Base-by-base conservation (phyloP, 1,140 invertebrate genomes). In the Papilio dardanus region DNA sequence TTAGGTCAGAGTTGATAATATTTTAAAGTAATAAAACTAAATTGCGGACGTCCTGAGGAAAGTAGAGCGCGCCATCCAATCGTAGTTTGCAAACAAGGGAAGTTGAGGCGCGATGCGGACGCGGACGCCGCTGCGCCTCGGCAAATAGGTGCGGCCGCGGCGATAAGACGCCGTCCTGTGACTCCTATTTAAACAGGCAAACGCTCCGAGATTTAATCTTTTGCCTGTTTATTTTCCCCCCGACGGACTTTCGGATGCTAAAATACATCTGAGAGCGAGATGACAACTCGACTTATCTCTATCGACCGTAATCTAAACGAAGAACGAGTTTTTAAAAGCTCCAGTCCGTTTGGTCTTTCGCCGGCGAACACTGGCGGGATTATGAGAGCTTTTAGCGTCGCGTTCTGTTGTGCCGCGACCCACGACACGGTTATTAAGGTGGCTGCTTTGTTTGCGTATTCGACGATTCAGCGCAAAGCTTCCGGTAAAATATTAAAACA, bases 81-180 rank as follows among this genome's bases (percentile, higher is more conserved):
- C 89, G 84, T 82, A 92, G 90, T 93, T 92, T 88, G 88, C 91
- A 93, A 93, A 93, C 90, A 93, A 92, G 90, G 85, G 89, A 91
- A 91, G 91, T 93, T 91, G 88, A 79, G 83, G 82, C 81, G 81
- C 78, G 81, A 80, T 81, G 84, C 82, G 85, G 83, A 80, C 82
- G 84, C 80, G 42, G 42, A 46, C 42, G 42, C 79, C 83, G 83
- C 82, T 81, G 86, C 84, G 88, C 83, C 88, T 90, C 84, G 82
- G 87, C 88, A 92, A 92, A 91, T 90, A 92, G 83, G 86, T 90
- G 85, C 84, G 83, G 82, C 79, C 80, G 82, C 84, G 85, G 80
- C 86, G 90, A 92, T 92, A 93, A 92, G 86, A 88, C 86, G 83
- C 81, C 86, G 82, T 88, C 87, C 83, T 85, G 88, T 86, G 87